These are phyloP conservation scores for Cheilosia urbana DNA, from an alignment of 2,888 invertebrate species.

Conservation along the genomic window DNA sequence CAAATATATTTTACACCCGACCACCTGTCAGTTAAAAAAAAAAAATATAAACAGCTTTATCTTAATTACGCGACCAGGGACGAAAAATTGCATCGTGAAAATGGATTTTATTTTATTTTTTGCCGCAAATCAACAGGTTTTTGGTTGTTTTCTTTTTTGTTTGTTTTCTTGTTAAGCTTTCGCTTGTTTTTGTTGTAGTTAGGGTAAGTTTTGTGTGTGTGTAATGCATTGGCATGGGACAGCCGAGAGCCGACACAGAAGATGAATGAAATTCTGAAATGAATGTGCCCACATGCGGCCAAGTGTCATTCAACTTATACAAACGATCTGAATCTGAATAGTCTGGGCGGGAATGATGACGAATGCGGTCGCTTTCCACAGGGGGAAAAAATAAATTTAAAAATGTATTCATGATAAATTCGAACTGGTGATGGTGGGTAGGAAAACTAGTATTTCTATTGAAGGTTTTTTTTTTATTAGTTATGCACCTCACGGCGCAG, in stretches of 20 bases:
- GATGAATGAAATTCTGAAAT: constrained; percentile 51
- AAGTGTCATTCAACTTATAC: constrained; percentile 34
- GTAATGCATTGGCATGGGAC: constrained; percentile 31
- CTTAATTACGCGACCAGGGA: constrained; percentile 15
- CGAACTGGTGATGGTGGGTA: neutral
- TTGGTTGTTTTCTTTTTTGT: constrained; percentile 7
- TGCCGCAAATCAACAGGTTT: constrained; percentile 54
- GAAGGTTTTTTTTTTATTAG: too few relatives aligned
- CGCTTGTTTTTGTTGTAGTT: neutral
- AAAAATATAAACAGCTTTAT: constrained; percentile 2
- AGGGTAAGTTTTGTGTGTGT: constrained; percentile 20
- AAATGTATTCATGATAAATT: neutral
- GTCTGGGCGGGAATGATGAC: neutral
- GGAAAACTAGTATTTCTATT: too few relatives aligned
- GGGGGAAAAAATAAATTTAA: neutral
- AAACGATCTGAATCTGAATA: constrained; percentile 12
- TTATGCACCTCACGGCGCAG: too few relatives aligned
- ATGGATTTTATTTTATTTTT: constrained; percentile 8
- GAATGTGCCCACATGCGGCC: constrained; percentile 1
- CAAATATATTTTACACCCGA: constrained; percentile 12
- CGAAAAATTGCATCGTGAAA: constrained; percentile 28
- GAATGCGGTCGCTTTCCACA: neutral
- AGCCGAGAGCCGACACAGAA: neutral
- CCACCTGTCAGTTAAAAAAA: constrained; percentile 37
- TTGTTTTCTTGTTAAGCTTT: constrained; percentile 28